Percentiles rank a stretch among this genome's conserved stretches.
Evolutionary conservation across 35 echinoderm and acorn worm genomes (phyloP).

Genomic region (Stichopus chloronotus): DNA sequence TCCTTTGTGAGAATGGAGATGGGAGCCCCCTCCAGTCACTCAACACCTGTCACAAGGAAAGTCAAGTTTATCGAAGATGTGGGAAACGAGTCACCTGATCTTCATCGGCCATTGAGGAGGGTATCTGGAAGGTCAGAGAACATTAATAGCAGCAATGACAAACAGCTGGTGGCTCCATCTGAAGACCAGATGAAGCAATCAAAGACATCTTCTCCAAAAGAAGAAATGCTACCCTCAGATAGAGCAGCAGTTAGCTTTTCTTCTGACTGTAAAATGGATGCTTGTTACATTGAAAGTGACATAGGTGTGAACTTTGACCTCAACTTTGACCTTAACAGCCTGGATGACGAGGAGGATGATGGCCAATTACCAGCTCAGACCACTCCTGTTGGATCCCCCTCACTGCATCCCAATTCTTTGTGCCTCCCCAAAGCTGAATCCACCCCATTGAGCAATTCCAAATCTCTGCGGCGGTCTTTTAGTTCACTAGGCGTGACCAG

Average conservation of each 20-base stretch:
- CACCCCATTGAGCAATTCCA: neutral
- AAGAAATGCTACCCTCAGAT: neutral
- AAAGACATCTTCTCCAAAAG: neutral
- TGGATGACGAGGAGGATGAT: constrained; percentile 70
- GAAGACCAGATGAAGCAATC: neutral
- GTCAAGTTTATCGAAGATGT: neutral
- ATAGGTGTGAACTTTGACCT: constrained; percentile 85
- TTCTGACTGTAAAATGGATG: neutral
- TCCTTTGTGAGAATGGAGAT: neutral
- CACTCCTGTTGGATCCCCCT: neutral
- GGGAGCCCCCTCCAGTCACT: neutral
- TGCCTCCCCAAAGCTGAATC: constrained; percentile 14
- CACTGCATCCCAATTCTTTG: neutral
- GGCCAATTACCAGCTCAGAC: neutral
- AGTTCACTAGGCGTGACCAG: constrained; percentile 19
- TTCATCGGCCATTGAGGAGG: neutral
- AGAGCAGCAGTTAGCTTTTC: neutral
- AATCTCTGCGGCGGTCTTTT: neutral
- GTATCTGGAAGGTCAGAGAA: neutral
- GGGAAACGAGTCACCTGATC: neutral
- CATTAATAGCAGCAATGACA: neutral
- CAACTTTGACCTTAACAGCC: constrained; percentile 82
- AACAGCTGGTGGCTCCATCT: neutral
- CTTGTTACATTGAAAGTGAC: neutral
- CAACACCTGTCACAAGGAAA: neutral